Evolutionary conservation across 1,140 invertebrate species (phyloP), one percentile per base, ranked within the genome.

Genomic region (Halotydeus destructor): DNA sequence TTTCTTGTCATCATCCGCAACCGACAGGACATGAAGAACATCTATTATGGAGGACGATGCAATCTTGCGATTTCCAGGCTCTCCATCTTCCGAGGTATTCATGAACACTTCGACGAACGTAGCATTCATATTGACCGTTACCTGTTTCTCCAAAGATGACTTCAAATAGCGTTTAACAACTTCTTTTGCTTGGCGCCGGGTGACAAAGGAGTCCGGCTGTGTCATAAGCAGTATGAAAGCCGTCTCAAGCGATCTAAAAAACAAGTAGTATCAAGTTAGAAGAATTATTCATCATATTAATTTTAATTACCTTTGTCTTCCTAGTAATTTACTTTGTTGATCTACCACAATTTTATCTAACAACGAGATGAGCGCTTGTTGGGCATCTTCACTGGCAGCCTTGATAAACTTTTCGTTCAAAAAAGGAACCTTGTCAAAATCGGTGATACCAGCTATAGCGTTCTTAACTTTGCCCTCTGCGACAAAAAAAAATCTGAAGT

Each of bases 401-500:
- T 67, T 54, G 23, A 85, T 58, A 56, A 80, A 77, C 50, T 83
- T 80, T 48, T 89, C 84, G 34, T 75, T 72, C 30, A 82, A 69
- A 55, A 84, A 80, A 35, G 75, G 61, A 49, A 78, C 75, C 53
- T 82, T 83, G 18, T 79, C 72, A 47, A 72, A 59, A 57, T 78
- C 75, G 19, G 71, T 53, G 8, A 81, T 60, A 35, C n/a, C n/a
- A 24, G 36, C 42, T 28, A 52, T 22, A 2, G 47, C 31, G 33
- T 32, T 43, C 27, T 49, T 50, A 4, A 50, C 19, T 24, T 50
- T 52, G 9, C 25, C 31, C 34, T 53, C 50, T 50, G 32, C 36
- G 43, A 45, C 3, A 38, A 38, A 41, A 44, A n/a, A 44, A 41
- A 16, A 23, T 34, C 5, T 18, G 16, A 22, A n/a, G 25, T 39